Conservation (phyloP, 2,113 vertebrate species). For the Lipophrys pholis region DNA sequence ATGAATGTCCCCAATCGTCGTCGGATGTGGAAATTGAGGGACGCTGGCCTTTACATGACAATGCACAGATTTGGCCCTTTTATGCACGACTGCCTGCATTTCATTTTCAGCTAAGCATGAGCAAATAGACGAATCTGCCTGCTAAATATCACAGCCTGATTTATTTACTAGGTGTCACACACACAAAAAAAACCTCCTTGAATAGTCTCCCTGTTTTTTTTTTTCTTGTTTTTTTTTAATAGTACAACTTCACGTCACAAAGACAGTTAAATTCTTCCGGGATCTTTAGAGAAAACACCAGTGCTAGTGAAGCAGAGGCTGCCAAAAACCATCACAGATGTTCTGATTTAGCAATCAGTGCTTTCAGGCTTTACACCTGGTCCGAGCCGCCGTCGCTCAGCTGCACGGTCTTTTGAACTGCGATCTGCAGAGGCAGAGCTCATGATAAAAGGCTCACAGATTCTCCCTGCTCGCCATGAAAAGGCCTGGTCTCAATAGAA, state of each 20-base stretch:
- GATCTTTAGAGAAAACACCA: constrained; percentile 3
- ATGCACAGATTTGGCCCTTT: neutral
- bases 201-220: neutral
- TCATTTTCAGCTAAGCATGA: constrained; percentile 2
- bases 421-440: constrained; percentile 19
- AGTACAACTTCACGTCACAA: constrained; percentile 2
- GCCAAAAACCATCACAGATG: constrained; percentile 26
- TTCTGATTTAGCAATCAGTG: constrained; percentile 15
- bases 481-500: constrained; percentile 20
- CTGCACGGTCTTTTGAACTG: constrained; percentile 55
- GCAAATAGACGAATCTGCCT: neutral
- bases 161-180: neutral
- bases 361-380: constrained; percentile 44
- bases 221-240: neutral
- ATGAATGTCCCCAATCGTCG: constrained; percentile 22
- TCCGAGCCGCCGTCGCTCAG: constrained; percentile 30
- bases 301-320: constrained; percentile 11
- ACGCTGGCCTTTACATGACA: neutral
- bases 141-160: neutral
- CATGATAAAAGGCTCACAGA: constrained; percentile 32
- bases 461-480: constrained; percentile 31
- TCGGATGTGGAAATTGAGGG: constrained; percentile 27
- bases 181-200: neutral
- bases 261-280: constrained; percentile 10
- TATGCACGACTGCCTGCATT: neutral